phyloP scores from a whole-genome alignment of 2,888 invertebrate species.

The Didymodactylos carnosus region DNA sequence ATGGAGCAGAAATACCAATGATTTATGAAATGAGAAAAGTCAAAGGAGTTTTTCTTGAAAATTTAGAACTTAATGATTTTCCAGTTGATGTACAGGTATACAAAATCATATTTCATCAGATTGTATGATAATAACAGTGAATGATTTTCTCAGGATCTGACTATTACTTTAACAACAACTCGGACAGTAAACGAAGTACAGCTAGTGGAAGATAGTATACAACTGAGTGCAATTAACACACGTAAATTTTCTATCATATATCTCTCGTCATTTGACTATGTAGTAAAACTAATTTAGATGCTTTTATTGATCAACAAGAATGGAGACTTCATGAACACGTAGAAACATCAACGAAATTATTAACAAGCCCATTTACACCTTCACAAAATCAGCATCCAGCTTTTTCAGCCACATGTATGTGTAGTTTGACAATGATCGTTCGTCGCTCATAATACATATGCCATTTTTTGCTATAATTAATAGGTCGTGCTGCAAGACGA shows the following conservation, averaged over 20 bases:
- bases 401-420: background rate
- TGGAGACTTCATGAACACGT: constrained; percentile 29
- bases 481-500: constrained; percentile 3
- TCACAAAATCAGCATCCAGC: constrained; percentile 1
- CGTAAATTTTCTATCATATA: background rate
- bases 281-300: background rate
- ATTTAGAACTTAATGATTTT: constrained; percentile 28
- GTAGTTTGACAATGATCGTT: background rate
- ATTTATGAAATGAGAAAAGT: constrained; percentile 18
- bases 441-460: background rate
- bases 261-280: background rate
- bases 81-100: constrained; percentile 32
- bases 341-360: constrained; percentile 19
- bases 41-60: constrained; percentile 30
- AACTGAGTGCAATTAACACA: constrained; percentile 4
- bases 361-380: background rate
- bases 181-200: constrained; percentile 5
- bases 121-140: too few relatives aligned
- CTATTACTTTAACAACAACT: constrained; percentile 21
- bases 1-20: background rate
- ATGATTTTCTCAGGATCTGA: constrained; percentile 21
- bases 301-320: constrained; percentile 25
- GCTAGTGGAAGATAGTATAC: background rate
- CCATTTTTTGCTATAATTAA: too few relatives aligned
- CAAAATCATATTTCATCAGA: background rate